Conservation (phyloP, 2,888 invertebrate genomes). For the Zhuqinia jingwanae region DNA sequence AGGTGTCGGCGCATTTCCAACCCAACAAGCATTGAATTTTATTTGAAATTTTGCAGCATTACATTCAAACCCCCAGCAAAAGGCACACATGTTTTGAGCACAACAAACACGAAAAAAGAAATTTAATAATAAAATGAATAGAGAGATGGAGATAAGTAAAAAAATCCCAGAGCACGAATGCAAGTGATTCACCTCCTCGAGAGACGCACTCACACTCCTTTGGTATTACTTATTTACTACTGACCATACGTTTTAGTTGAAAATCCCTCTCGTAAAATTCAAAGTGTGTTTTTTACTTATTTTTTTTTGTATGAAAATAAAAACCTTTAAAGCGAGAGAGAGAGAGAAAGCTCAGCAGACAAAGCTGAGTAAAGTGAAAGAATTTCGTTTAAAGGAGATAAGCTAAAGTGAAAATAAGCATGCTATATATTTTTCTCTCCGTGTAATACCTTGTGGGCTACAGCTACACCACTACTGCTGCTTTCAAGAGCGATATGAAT, state of each 20-base stretch:
- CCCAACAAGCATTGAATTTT: slow-evolving; percentile 13
- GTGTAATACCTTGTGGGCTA: background rate
- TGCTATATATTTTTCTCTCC: background rate
- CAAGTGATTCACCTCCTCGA: background rate
- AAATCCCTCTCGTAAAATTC: slow-evolving; percentile 50
- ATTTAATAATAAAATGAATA: slow-evolving; percentile 40
- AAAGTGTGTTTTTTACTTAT: background rate
- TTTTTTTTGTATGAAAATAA: background rate
- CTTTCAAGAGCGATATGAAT: background rate
- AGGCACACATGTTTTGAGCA: background rate
- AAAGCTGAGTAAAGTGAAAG: slow-evolving; percentile 45
- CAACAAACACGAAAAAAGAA: background rate
- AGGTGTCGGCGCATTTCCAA: too few relatives aligned
- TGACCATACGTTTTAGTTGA: slow-evolving; percentile 13
- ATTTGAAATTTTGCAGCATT: background rate
- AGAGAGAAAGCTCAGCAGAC: too few relatives aligned
- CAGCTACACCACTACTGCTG: too few relatives aligned
- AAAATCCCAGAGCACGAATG: slow-evolving; percentile 9
- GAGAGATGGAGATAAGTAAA: background rate
- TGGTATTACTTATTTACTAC: slow-evolving; percentile 41
- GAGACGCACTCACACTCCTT: slow-evolving; percentile 14
- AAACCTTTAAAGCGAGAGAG: background rate
- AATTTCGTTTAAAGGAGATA: slow-evolving; percentile 28
- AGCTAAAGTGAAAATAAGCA: slow-evolving; percentile 44
- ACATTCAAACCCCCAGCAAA: background rate